Evolutionary conservation across 2,888 invertebrate species (phyloP), one percentile per base, ranked within the genome.

Genomic region (Dichetophora obliterata): DNA sequence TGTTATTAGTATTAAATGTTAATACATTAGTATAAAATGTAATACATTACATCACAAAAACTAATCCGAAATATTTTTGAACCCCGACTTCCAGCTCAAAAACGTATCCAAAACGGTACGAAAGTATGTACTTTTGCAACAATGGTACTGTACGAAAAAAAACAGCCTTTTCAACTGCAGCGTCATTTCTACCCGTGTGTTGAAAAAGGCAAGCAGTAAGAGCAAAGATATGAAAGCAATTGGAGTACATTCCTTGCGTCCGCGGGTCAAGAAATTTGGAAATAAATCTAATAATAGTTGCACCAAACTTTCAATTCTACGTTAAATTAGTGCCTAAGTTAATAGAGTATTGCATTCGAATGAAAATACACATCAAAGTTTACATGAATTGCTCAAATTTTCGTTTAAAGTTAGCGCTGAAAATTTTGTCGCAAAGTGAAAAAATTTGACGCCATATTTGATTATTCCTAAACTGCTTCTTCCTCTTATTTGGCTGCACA

Each of bases 401-500:
- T 31, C 1, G 14, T 34, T 63, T 19, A 61, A 69, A 69, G n/a
- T 75, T 27, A 14, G 69, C 19, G 8, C 34, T 61, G 61, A 75
- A 69, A 69, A 50, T 48, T 59, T 24, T 22, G 24, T 22, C 50
- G 34, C n/a, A 9, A 27, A 63, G 24, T 48, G 48, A 50, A 73
- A 73, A 54, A 63, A 72, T 48, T 66, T 34, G 75, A 69, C 75
- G 75, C 75, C 75, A 75, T 75, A 75, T 75, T 75, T 75, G 22
- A 75, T 75, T 75, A 4, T 61, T 61, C 59, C 43, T 37, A 50
- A 0, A 22, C 54, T 52, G 24, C 24, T 66, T 66, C 43, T 61
- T 8, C 31, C 43, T 54, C 11, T 34, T 34, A 3, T 37, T 74
- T 52, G 19, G 37, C 50, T n/a, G 68, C 50, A 68, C 14, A n/a